Conservation (phyloP, 2,113 vertebrate species). For the Mola mola region DNA sequence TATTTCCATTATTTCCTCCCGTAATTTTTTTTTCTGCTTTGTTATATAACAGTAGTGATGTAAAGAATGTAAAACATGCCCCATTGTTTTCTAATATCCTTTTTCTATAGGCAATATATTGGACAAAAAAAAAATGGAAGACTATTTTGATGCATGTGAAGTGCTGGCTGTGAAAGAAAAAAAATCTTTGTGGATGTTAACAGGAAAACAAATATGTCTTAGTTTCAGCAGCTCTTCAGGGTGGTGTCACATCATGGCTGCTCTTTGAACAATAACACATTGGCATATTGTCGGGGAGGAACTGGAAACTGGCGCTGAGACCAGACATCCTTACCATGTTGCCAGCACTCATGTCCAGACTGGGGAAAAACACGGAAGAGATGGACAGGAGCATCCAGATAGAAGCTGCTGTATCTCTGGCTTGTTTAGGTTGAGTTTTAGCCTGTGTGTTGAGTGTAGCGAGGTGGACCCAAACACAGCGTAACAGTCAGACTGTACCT, state of each 20-base stretch:
- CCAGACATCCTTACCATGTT: conserved; percentile 16
- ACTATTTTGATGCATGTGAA: no score
- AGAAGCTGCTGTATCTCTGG: no score
- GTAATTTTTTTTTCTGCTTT: conserved; percentile 12
- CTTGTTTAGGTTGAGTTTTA: no score
- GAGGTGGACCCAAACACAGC: no score
- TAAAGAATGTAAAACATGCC: conserved; percentile 15
- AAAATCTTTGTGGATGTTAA: conserved; percentile 14
- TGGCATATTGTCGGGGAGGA: conserved; percentile 15
- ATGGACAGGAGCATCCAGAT: conserved; percentile 8
- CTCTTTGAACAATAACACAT: conserved; percentile 42
- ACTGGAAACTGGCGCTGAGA: conserved; percentile 3
- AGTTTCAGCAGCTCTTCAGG: conserved; percentile 35
- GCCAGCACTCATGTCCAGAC: conserved; percentile 23
- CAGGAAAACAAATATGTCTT: conserved; percentile 15
- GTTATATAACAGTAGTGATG: conserved; percentile 5
- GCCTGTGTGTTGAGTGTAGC: no score
- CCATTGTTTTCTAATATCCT: conserved; percentile 1
- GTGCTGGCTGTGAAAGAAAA: no score
- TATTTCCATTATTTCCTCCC: conserved; percentile 5
- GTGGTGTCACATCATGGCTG: conserved; percentile 23
- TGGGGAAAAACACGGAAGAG: not conserved
- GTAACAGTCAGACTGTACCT: no score
- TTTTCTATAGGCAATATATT: no score
- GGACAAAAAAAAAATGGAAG: no score